phyloP scores from a whole-genome alignment of 2,797 vertebrate genomes.

The Scomberomorus guttatus region DNA sequence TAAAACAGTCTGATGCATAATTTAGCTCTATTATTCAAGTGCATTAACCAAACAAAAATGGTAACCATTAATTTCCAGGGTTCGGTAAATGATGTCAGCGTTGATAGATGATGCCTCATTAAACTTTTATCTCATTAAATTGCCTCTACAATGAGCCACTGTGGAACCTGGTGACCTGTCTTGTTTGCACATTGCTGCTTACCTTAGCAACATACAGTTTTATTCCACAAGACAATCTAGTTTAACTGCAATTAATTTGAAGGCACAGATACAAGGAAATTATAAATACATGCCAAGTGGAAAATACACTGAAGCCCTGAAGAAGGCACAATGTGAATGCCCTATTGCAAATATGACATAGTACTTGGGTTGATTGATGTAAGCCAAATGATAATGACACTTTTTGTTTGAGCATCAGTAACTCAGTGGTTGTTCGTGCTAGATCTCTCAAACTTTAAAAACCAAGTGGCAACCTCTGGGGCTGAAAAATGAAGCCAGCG shows the following conservation, averaged over 20 bases:
- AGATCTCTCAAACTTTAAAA: too few relatives aligned
- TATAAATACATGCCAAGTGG: neutral
- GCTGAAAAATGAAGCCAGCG: too few relatives aligned
- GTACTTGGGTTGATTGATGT: neutral
- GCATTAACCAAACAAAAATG: constrained; percentile 11
- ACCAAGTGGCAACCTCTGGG: too few relatives aligned
- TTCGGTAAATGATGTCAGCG: constrained; percentile 37
- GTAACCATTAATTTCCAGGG: constrained; percentile 34
- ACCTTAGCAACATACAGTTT: constrained; percentile 36
- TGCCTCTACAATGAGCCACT: constrained; percentile 23
- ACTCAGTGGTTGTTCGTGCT: too few relatives aligned
- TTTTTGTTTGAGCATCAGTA: too few relatives aligned
- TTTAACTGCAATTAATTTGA: neutral
- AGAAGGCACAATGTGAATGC: neutral
- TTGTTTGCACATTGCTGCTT: constrained; percentile 41
- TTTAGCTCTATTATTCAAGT: constrained; percentile 20
- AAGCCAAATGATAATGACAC: neutral
- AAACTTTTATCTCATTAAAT: constrained; percentile 46
- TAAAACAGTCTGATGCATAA: neutral
- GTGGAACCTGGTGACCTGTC: constrained; percentile 10
- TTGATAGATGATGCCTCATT: constrained; percentile 45
- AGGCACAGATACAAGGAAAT: neutral
- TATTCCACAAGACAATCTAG: constrained; percentile 16
- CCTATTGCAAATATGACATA: neutral
- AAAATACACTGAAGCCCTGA: neutral